phyloP scores from a whole-genome alignment of 2,797 vertebrate species.

The Aphelocoma californica region DNA sequence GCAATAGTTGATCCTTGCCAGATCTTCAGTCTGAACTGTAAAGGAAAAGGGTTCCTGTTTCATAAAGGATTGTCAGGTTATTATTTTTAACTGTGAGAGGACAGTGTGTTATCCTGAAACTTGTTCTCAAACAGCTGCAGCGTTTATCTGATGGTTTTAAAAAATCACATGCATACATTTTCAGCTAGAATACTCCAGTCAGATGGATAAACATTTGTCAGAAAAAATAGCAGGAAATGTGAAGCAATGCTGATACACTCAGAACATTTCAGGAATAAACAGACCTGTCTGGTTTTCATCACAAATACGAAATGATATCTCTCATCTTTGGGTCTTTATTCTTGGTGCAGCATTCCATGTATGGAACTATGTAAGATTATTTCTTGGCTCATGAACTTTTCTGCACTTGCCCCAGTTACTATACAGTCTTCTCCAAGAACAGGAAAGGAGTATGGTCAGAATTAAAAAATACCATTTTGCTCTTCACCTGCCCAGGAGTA shows the following conservation, averaged over 20 bases:
- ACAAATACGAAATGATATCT: fast-evolving
- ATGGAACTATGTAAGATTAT: not conserved
- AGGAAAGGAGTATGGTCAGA: not conserved
- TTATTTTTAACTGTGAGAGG: not conserved
- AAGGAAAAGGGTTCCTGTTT: not conserved
- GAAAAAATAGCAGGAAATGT: not conserved
- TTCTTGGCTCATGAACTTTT: not conserved
- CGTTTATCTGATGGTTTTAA: not conserved
- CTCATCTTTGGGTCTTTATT: not conserved
- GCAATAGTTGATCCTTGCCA: not conserved
- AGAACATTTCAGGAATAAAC: not conserved
- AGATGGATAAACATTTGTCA: not conserved
- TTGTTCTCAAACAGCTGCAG: not conserved
- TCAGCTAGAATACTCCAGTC: not conserved
- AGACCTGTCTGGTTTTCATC: not conserved
- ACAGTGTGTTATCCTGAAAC: not conserved
- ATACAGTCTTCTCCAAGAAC: not conserved
- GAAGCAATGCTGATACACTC: not conserved
- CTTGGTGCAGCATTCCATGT: not conserved
- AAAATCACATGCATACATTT: not conserved
- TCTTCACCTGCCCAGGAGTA: not conserved
- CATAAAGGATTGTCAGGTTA: not conserved
- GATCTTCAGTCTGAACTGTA: not conserved
- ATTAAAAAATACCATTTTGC: not conserved
- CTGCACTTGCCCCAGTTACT: not conserved